phyloP scores from a whole-genome alignment of 2,113 vertebrate species.

The Apeltes quadracus region DNA sequence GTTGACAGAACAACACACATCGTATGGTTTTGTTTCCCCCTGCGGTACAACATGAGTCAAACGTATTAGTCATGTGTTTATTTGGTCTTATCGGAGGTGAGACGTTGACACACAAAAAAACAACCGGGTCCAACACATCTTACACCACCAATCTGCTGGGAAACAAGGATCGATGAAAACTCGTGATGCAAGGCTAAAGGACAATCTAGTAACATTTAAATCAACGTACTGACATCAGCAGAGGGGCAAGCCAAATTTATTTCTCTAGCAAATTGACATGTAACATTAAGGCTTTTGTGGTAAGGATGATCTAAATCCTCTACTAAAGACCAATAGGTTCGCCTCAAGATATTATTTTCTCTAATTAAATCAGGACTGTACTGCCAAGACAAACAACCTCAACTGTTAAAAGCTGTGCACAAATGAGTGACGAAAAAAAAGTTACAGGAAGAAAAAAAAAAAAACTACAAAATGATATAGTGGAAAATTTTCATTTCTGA shows the following conservation, averaged over 20 bases:
- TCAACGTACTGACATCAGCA: conserved; percentile 41
- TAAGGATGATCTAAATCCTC: conserved; percentile 50
- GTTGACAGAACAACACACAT: background rate
- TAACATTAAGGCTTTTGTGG: conserved; percentile 68
- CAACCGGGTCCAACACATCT: conserved; percentile 53
- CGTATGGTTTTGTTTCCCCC: conserved; percentile 41
- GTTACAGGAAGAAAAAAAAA: conserved; percentile 28
- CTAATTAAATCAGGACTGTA: conserved; percentile 40
- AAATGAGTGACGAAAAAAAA: conserved; percentile 32
- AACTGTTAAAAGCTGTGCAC: conserved; percentile 56
- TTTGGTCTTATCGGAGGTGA: conserved; percentile 78
- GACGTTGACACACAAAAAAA: conserved; percentile 55
- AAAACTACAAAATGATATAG: conserved; percentile 5
- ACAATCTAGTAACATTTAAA: conserved; percentile 45
- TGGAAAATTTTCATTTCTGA: conserved; percentile 43
- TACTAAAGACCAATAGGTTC: conserved; percentile 44
- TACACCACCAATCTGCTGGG: conserved; percentile 42
- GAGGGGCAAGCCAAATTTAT: conserved; percentile 51
- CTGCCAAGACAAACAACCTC: conserved; percentile 37
- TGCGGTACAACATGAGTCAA: conserved; percentile 57
- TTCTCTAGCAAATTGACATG: conserved; percentile 42
- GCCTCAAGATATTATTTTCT: conserved; percentile 23
- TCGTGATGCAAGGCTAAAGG: conserved; percentile 36
- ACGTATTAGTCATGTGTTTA: conserved; percentile 68
- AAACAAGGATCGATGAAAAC: conserved; percentile 47